phyloP scores from a whole-genome alignment of 2,888 invertebrate genomes.

The Drosophila seclusa region DNA sequence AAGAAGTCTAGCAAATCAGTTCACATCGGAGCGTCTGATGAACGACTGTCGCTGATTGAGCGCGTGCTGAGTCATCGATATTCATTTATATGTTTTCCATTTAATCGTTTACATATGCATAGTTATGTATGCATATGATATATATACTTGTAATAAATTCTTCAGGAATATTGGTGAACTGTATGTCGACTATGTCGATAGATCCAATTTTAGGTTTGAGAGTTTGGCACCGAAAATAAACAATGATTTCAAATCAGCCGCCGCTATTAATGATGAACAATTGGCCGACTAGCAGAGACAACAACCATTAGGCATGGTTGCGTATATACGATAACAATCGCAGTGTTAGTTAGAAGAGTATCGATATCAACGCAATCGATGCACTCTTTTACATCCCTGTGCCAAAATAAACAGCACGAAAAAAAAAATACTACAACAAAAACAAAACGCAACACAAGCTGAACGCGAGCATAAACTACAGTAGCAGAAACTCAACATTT shows the following conservation, averaged over 20 bases:
- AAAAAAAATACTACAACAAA: conserved; percentile 56
- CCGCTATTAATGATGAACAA: neutral
- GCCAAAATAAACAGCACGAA: conserved; percentile 69
- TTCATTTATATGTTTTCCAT: neutral
- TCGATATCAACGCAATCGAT: conserved; percentile 48
- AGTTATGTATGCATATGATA: neutral
- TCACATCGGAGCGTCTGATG: conserved; percentile 6
- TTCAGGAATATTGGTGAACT: neutral
- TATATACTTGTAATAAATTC: neutral
- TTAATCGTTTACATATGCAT: neutral
- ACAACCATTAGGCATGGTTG: conserved; percentile 33
- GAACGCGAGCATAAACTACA: conserved; percentile 29
- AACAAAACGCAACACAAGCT: conserved; percentile 60
- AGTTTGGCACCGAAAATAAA: neutral
- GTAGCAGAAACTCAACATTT: conserved; percentile 5
- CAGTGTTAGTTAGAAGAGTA: conserved; percentile 1
- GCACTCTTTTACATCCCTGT: conserved; percentile 56
- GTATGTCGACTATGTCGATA: neutral
- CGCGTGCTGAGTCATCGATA: too few relatives aligned
- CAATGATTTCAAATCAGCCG: conserved; percentile 10
- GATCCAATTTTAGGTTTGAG: neutral
- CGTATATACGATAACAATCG: neutral
- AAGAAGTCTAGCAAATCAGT: conserved; percentile 41
- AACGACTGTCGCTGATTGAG: neutral
- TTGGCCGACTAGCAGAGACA: conserved; percentile 28